phyloP scores from a whole-genome alignment of 1,140 invertebrate species.

The Macrosteles quadrilineatus region DNA sequence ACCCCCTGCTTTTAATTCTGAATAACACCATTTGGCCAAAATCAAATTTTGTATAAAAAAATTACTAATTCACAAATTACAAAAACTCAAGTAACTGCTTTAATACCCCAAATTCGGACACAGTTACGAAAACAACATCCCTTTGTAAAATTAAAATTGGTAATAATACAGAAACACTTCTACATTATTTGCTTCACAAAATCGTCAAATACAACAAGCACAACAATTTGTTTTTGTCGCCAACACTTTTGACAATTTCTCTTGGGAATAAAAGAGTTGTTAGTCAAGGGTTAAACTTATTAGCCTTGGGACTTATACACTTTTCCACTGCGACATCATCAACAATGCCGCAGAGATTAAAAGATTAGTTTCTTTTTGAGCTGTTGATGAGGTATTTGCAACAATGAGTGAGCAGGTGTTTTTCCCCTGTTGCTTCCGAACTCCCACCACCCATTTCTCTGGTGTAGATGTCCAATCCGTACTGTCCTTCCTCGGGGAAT shows the following conservation, averaged over 20 bases:
- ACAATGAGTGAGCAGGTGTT: constrained; percentile 95
- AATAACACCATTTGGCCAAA: too few species aligned
- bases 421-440: constrained; percentile 70
- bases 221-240: background rate
- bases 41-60: too few species aligned
- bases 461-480: constrained; percentile 97
- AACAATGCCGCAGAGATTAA: background rate
- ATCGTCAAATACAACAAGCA: background rate
- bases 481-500: constrained; percentile 92
- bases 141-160: too few species aligned
- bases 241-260: background rate
- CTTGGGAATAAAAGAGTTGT: background rate
- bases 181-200: background rate
- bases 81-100: too few species aligned
- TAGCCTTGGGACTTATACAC: too few species aligned
- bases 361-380: constrained; percentile 75
- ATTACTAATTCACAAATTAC: too few species aligned
- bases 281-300: too few species aligned
- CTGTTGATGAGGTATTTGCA: constrained; percentile 99
- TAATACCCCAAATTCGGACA: too few species aligned
- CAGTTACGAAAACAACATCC: too few species aligned
- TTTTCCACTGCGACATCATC: too few species aligned
- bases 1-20: too few species aligned
- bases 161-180: background rate
- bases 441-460: constrained; percentile 71